Evolutionary conservation across 2,113 vertebrate genomes (phyloP).

Genomic region (Uropsilus gracilis): DNA sequence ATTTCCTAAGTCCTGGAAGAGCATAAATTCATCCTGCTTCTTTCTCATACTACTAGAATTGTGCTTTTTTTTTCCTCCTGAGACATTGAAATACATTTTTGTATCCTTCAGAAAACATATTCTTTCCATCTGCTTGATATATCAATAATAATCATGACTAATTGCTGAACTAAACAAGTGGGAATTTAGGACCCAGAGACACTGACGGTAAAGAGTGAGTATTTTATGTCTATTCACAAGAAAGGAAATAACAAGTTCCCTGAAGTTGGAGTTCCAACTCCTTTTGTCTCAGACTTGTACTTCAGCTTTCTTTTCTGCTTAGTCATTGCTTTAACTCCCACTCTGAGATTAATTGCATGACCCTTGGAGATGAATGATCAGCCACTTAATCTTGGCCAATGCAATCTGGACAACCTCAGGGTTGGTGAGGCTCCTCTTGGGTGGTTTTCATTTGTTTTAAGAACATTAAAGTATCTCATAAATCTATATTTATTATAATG

Average conservation of each 20-base stretch:
- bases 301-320: constrained; percentile 67
- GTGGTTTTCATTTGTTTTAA: constrained; percentile 79
- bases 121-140: neutral
- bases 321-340: constrained; percentile 71
- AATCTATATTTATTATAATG: constrained; percentile 70
- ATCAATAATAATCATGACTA: neutral
- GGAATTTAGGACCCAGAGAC: constrained; percentile 6
- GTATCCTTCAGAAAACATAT: neutral
- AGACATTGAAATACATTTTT: neutral
- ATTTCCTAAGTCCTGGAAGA: neutral
- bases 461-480: constrained; percentile 75
- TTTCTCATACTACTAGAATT: constrained; percentile 7
- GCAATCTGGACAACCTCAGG: constrained; percentile 75
- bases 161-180: neutral
- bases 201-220: neutral
- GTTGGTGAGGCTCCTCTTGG: constrained; percentile 67
- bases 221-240: constrained; percentile 46
- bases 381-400: constrained; percentile 66
- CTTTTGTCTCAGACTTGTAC: constrained; percentile 33
- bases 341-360: constrained; percentile 65
- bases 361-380: constrained; percentile 56
- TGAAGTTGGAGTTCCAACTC: neutral
- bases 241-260: constrained; percentile 36
- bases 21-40: constrained; percentile 18
- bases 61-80: neutral